Evolutionary conservation across 2,797 vertebrate genomes (phyloP).

Genomic region (Picus viridis): DNA sequence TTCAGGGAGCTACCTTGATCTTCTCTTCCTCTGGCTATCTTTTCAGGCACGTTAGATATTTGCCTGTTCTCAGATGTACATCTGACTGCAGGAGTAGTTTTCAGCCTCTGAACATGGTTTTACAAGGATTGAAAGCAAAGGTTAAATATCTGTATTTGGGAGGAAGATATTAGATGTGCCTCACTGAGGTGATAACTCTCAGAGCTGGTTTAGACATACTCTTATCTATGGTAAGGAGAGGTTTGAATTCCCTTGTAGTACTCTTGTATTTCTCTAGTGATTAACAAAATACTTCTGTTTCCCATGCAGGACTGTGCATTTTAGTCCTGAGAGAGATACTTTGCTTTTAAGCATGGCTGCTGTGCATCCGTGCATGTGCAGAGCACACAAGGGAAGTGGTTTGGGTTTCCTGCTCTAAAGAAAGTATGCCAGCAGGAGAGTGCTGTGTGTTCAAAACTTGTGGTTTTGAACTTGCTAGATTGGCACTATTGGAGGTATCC

Average conservation of each 20-base stretch:
- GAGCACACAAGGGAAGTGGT: not conserved
- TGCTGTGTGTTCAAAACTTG: not conserved
- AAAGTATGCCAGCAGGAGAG: not conserved
- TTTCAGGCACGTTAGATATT: not conserved
- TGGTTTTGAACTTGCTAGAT: not conserved
- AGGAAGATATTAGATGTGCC: accelerated
- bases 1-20: not conserved
- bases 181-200: not conserved
- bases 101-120: not conserved
- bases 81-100: not conserved
- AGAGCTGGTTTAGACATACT: not conserved
- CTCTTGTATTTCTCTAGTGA: not conserved
- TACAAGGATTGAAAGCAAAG: not conserved
- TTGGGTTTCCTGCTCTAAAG: not conserved
- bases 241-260: not conserved
- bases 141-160: not conserved
- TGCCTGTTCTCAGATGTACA: not conserved
- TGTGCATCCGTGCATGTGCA: accelerated
- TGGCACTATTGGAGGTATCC: not conserved
- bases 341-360: not conserved
- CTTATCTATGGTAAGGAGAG: not conserved
- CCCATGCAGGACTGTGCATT: not conserved
- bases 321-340: not conserved
- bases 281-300: not conserved
- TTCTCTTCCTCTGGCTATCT: not conserved